Base-by-base conservation (phyloP, 2,113 vertebrate genomes). In the Odobenus rosmarus region DNA sequence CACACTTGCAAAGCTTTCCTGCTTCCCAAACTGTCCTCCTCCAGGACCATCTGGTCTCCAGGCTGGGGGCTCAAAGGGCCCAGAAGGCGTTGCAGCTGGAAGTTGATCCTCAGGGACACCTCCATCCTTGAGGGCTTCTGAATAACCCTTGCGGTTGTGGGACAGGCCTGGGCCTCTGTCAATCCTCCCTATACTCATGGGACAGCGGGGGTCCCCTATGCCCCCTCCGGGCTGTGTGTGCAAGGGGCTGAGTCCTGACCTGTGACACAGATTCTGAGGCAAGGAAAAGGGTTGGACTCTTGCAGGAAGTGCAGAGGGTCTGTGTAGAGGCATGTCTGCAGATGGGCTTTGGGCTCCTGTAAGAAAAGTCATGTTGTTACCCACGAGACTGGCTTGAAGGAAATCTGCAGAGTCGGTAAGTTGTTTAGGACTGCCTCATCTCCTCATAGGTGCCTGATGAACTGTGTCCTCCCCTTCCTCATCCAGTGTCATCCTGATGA, bases 121-220 rank as follows among this genome's bases (percentile, higher is more conserved):
- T 33, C 16, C 7, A 3, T 18, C 62, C 5, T 64, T 1, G 14
- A 64, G 62, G 62, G 14, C 31, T 67, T 67, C 62, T 67, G 28
- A 67, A 67, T 46, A 39, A 64, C 39, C 31, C 31, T 16, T 33
- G 87, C 24, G 11, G 14, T 15, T 11, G 28, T 24, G 33, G 14
- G 24, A 57, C 13, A 14, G 57, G 24, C 13, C 72, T 82, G 31
- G 59, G 57, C 7, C 88, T 87, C 82, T 57, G 72, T 36, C 5
- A 6, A 9, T 18, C 21, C 24, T 69, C 36, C 14, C 39, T 49
- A 10, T 1, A 39, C 24, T 67, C 7, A 5, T 16, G 15, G 23
- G 33, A 51, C 19, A 57, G 57, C 5, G 6, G 31, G 57, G 36
- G 13, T 57, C 36, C 0, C 1, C 31, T 21, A 3, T 13, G 1